These are phyloP conservation scores for Thermophis baileyi DNA, from an alignment of 2,113 vertebrate genomes.

Conservation along the genomic window DNA sequence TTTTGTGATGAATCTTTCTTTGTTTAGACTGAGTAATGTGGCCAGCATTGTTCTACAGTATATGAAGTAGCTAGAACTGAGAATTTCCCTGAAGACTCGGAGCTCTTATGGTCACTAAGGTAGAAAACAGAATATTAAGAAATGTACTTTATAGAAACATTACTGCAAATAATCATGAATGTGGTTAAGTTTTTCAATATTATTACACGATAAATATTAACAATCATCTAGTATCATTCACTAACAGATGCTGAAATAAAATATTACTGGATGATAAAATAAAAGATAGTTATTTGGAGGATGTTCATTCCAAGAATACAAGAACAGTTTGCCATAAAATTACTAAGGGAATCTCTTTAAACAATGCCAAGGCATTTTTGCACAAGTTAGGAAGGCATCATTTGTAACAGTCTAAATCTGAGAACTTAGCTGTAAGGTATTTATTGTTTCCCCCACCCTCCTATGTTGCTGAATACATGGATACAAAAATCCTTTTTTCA, in stretches of 20 bases:
- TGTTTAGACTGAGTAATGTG: not conserved
- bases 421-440: not conserved
- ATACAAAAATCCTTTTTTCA: not conserved
- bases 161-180: not conserved
- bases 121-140: not conserved
- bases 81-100: not conserved
- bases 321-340: not conserved
- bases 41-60: not conserved
- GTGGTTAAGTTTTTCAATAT: not conserved
- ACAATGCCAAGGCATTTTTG: not conserved
- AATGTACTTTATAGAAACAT: not conserved
- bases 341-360: not conserved
- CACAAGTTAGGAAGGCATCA: not conserved
- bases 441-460: rapidly evolving
- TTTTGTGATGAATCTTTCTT: not conserved
- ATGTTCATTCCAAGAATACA: not conserved
- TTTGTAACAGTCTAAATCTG: not conserved
- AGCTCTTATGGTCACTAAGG: not conserved
- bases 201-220: not conserved
- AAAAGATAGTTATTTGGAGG: not conserved
- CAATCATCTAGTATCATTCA: not conserved
- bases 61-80: not conserved
- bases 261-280: not conserved
- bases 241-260: not conserved
- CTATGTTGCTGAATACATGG: not conserved